These are phyloP conservation scores for Euura saliciscinereae DNA, from an alignment of 1,140 invertebrate genomes.

Conservation along the genomic window DNA sequence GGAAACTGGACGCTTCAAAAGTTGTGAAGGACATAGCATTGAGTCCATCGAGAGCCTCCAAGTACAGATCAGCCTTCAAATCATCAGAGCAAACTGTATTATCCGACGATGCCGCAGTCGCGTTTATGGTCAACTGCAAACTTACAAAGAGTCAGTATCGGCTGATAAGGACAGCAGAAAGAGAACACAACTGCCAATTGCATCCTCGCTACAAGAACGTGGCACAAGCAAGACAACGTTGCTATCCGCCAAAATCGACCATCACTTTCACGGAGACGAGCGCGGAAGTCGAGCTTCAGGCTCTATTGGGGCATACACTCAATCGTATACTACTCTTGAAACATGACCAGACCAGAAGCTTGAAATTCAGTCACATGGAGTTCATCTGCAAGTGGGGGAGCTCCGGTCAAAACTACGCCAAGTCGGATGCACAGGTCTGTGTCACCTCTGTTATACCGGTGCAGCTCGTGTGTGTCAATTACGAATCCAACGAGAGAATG, in stretches of 20 bases:
- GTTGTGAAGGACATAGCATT: slow-evolving; percentile 15
- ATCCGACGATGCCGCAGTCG: not conserved
- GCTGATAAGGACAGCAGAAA: not conserved
- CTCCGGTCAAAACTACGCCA: not conserved
- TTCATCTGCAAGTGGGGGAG: slow-evolving; percentile 26
- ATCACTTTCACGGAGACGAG: slow-evolving; percentile 27
- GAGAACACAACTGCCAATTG: not conserved
- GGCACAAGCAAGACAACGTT: slow-evolving; percentile 29
- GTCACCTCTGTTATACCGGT: too few relatives aligned
- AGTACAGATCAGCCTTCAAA: not conserved
- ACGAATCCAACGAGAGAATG: too few relatives aligned
- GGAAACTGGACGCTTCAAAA: slow-evolving; percentile 10
- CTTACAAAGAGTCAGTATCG: slow-evolving; percentile 10
- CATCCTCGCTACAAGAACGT: too few relatives aligned
- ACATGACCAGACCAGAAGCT: slow-evolving; percentile 28
- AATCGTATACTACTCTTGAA: slow-evolving; percentile 27
- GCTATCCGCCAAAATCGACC: slow-evolving; percentile 21
- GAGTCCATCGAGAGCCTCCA: slow-evolving; percentile 6
- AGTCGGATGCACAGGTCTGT: slow-evolving; percentile 13
- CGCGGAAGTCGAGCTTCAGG: slow-evolving; percentile 33
- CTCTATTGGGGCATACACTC: slow-evolving; percentile 33
- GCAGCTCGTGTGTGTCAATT: too few relatives aligned
- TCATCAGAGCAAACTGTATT: not conserved
- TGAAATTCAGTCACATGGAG: slow-evolving; percentile 29
- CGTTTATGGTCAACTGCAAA: slow-evolving; percentile 12